Evolutionary conservation across 2,113 vertebrate species (phyloP), one percentile per base, ranked within the genome.

Genomic region (Sinocyclocheilus grahami): DNA sequence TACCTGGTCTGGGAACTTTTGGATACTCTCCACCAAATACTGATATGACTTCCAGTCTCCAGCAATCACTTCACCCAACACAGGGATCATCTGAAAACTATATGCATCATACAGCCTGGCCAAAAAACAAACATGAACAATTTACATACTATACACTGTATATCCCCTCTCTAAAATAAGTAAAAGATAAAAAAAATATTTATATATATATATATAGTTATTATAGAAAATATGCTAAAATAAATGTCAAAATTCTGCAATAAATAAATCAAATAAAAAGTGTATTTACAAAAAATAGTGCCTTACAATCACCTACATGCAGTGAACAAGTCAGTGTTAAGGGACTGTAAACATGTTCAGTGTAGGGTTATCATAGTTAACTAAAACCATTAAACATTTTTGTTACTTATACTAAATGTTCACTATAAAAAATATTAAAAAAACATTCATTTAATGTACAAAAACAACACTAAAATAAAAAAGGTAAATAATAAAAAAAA

Each of bases 21-120:
- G 95, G 89, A 99, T 99, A 89, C 98, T 99, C 89, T 99, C 97
- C 37, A 99, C 97, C 7, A 99, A 95, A 88, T 99, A 99, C 85
- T 99, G 97, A 86, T 99, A 99, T 3, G 98, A 97, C 85, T 96
- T 99, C 98, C 98, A 99, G 93, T 99, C 97, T 86, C 96, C 97
- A 76, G 97, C 97, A 0, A 99, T 97, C 82, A 98, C 94, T 82
- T 99, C 97, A 16, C 98, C 98, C 75, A 99, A 90, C 62, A 98
- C 98, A 63, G 98, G 98, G 87, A 99, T 99, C 86, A 99, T 91
- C 91, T 99, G 97, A 92, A 99, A 99, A 90, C 98, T 99, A 91
- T 99, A 99, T 0, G 96, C 88, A 75, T 98, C 97, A 51, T 99
- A 99, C 22, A 99, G 93, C 88, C 97, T 99, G 91, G 4, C 22